Conservation (phyloP, 2,888 invertebrate genomes). For the Synanthedon vespiformis region DNA sequence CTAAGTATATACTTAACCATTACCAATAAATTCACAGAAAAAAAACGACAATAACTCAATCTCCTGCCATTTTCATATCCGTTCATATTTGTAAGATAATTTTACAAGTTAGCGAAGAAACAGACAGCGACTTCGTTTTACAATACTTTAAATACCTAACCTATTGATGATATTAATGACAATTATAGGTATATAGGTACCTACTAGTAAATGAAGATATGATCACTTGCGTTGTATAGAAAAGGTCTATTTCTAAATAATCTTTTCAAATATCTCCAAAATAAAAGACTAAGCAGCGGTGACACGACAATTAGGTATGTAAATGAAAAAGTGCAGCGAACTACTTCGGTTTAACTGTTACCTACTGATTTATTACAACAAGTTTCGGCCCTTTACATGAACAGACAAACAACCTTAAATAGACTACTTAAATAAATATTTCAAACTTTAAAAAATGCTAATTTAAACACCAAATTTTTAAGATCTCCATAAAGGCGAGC, state of each 20-base stretch:
- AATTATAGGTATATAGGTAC: too few species aligned
- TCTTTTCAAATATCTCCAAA: not conserved
- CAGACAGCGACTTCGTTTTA: too few species aligned
- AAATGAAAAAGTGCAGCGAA: not conserved
- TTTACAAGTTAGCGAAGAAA: too few species aligned
- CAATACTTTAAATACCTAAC: too few species aligned
- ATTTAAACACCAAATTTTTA: constrained; percentile 9
- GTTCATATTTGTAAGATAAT: too few species aligned
- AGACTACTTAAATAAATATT: constrained; percentile 53
- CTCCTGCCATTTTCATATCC: too few species aligned
- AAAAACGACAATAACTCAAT: too few species aligned
- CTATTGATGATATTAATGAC: too few species aligned
- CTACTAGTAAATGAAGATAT: too few species aligned
- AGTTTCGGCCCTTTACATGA: constrained; percentile 34
- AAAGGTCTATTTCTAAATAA: too few species aligned
- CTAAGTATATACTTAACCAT: not conserved
- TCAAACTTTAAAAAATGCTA: constrained; percentile 39
- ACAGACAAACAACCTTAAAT: constrained; percentile 40
- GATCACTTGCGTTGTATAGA: too few species aligned
- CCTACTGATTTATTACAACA: constrained; percentile 26
- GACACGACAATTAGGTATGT: not conserved
- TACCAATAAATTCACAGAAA: too few species aligned
- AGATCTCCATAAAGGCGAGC: constrained; percentile 3
- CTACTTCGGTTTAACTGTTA: constrained; percentile 1
- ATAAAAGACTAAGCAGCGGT: not conserved